phyloP scores from a whole-genome alignment of 2,113 vertebrate species.

The Pycnonotus jocosus region DNA sequence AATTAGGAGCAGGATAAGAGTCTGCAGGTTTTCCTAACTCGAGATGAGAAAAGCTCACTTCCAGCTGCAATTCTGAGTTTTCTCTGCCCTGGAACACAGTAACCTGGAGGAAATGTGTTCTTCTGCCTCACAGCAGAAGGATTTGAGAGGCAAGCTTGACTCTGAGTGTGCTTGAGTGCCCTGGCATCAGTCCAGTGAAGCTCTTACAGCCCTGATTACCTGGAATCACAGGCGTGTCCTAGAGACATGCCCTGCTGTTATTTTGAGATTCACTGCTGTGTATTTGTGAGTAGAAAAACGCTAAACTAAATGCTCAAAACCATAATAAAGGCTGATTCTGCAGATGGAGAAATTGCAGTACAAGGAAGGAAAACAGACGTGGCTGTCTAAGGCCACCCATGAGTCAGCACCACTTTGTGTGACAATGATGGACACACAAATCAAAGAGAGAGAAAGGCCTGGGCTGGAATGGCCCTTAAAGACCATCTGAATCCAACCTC shows the following conservation, averaged over 20 bases:
- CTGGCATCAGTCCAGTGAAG: background rate
- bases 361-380: background rate
- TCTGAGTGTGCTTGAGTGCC: background rate
- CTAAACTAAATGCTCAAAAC: background rate
- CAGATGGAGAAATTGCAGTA: background rate
- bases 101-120: background rate
- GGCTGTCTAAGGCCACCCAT: background rate
- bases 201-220: background rate
- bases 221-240: background rate
- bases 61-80: background rate
- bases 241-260: background rate
- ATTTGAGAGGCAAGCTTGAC: background rate
- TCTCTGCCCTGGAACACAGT: background rate
- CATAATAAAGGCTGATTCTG: background rate
- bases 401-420: background rate
- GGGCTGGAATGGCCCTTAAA: background rate
- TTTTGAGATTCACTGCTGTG: background rate
- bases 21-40: background rate
- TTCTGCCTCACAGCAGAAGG: background rate
- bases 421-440: background rate
- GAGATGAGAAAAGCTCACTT: background rate
- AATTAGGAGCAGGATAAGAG: conserved; percentile 50
- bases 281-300: background rate
- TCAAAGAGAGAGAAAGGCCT: background rate
- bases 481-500: background rate